Conservation (phyloP, 2,888 invertebrate species). For the Cryptophagus acutangulus region DNA sequence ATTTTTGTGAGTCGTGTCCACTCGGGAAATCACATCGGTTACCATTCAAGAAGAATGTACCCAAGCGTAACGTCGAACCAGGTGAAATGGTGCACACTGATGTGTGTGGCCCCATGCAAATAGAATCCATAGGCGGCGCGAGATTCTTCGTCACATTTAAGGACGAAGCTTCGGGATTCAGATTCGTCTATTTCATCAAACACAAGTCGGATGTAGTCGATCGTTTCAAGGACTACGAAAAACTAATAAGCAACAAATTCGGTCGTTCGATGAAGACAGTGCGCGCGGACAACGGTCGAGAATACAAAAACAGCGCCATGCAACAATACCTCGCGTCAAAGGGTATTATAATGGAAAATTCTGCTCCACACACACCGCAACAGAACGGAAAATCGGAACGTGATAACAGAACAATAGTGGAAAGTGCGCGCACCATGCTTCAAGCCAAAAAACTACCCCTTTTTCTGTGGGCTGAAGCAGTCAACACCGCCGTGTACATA, state of each 20-base stretch:
- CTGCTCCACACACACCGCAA: conserved; percentile 10
- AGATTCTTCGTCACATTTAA: conserved; percentile 20
- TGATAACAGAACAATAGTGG: conserved; percentile 16
- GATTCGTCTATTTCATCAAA: conserved; percentile 19
- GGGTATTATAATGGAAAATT: conserved; percentile 10
- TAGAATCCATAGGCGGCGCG: conserved; percentile 15
- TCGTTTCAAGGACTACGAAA: conserved; percentile 11
- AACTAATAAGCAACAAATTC: conserved; percentile 11
- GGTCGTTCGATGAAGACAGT: conserved; percentile 8
- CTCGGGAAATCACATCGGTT: background rate
- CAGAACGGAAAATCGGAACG: conserved; percentile 16
- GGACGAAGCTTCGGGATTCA: conserved; percentile 21
- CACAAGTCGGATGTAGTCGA: conserved; percentile 15
- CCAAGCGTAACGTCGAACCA: background rate
- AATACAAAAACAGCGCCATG: conserved; percentile 13
- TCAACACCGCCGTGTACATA: conserved; percentile 31
- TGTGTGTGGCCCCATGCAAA: conserved; percentile 14
- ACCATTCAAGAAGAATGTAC: background rate
- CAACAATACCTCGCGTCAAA: conserved; percentile 5
- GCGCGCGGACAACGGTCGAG: conserved; percentile 13
- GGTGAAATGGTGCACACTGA: conserved; percentile 1
- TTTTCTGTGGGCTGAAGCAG: conserved; percentile 40
- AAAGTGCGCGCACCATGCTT: conserved; percentile 24
- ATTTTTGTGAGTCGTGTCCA: conserved; percentile 6
- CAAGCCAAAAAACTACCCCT: conserved; percentile 28